Percentiles rank a stretch among this genome's conserved stretches.
Evolutionary conservation across 2,797 vertebrate genomes (phyloP).

Genomic region (Vultur gryphus): DNA sequence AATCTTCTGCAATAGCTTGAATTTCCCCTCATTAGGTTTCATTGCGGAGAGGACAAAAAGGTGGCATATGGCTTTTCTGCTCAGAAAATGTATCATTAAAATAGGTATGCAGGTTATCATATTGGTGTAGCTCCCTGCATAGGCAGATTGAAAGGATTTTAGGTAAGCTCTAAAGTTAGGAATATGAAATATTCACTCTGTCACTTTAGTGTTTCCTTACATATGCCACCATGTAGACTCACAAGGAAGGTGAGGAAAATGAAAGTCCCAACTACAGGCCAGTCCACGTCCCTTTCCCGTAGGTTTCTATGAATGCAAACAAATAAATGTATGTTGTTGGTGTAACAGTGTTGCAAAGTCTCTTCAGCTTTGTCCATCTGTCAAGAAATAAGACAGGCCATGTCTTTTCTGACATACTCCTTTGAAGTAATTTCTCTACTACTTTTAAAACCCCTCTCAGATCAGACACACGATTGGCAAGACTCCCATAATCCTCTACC

Average conservation of each 20-base stretch:
- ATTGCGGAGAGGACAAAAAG: conserved; percentile 27
- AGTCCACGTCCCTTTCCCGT: not conserved
- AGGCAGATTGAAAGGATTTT: conserved; percentile 2
- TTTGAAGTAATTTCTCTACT: not conserved
- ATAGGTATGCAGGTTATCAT: not conserved
- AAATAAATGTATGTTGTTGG: not conserved
- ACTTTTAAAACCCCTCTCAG: not conserved
- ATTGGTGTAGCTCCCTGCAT: not conserved
- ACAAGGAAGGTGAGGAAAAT: not conserved
- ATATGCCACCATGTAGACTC: not conserved
- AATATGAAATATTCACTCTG: not conserved
- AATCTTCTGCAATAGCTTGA: conserved; percentile 17
- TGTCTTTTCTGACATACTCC: not conserved
- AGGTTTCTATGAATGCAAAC: not conserved
- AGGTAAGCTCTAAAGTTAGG: not conserved
- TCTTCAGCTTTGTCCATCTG: not conserved
- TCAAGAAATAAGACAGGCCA: not conserved
- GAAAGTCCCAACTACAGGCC: not conserved
- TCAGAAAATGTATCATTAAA: conserved; percentile 37
- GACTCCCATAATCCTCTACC: not conserved
- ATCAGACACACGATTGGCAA: not conserved
- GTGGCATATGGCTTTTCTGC: conserved; percentile 20
- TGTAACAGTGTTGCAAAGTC: not conserved
- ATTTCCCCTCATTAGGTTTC: conserved; percentile 52
- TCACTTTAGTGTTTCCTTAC: not conserved